These are phyloP conservation scores for Chromoteleia sp. DNA, from an alignment of 2,888 invertebrate genomes.

Conservation along the genomic window DNA sequence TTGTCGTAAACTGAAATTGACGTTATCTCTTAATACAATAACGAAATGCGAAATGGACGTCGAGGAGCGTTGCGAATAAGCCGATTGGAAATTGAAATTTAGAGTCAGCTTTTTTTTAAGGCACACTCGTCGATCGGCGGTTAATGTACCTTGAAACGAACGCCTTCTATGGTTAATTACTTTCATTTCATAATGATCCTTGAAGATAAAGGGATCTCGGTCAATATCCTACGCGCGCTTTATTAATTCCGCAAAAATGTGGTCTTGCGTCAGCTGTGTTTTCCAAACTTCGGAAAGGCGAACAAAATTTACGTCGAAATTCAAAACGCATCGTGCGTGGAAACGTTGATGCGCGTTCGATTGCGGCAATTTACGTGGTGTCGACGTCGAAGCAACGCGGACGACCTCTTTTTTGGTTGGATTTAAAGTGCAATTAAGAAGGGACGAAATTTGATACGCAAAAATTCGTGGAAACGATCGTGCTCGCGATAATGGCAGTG, in stretches of 20 bases:
- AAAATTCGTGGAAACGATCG: no score
- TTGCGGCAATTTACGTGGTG: neutral
- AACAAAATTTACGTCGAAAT: conserved; percentile 2
- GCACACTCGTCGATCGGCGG: conserved; percentile 10
- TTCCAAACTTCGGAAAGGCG: conserved; percentile 8
- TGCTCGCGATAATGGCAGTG: neutral
- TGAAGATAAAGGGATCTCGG: conserved; percentile 50
- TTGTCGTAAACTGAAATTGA: neutral
- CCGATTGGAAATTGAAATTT: conserved; percentile 34
- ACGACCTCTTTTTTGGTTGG: no score
- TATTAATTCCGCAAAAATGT: conserved; percentile 21
- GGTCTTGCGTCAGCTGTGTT: conserved; percentile 6
- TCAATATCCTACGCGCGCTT: conserved; percentile 30
- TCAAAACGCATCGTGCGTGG: conserved; percentile 9
- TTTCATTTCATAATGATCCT: conserved; percentile 56
- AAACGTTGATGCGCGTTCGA: neutral
- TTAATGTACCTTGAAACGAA: conserved; percentile 55
- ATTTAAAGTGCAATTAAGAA: no score
- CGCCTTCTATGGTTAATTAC: conserved; percentile 56
- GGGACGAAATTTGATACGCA: no score
- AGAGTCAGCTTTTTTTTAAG: conserved; percentile 19
- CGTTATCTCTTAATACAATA: conserved; percentile 23
- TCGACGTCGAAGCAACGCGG: no score
- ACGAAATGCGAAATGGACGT: neutral
- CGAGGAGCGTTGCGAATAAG: conserved; percentile 8